These are phyloP conservation scores for Zaprionus camerounensis DNA, from an alignment of 1,140 invertebrate genomes.

Conservation along the genomic window DNA sequence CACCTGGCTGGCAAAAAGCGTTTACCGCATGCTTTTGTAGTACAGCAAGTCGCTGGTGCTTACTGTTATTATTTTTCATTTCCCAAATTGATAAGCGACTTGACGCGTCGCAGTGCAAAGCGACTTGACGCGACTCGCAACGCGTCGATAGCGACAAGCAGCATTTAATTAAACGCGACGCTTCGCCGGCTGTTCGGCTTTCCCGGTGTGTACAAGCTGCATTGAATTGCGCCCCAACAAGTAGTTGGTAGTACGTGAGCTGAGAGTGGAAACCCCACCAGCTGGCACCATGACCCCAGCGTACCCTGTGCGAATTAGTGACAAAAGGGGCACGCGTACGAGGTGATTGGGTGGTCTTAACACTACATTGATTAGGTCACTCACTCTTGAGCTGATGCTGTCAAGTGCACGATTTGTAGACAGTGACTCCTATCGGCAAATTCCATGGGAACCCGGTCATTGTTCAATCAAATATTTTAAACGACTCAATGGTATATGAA, in stretches of 20 bases:
- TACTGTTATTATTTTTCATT: constrained; percentile 21
- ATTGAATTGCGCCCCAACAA: background rate
- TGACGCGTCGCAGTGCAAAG: constrained; percentile 2
- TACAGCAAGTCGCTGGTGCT: constrained; percentile 19
- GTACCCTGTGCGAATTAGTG: background rate
- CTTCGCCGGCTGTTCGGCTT: background rate
- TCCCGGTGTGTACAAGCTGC: background rate
- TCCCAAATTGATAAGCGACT: constrained; percentile 32
- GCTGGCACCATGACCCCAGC: background rate
- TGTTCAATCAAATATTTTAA: background rate
- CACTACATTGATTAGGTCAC: background rate
- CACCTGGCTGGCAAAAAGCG: constrained; percentile 8
- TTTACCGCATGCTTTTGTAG: constrained; percentile 9
- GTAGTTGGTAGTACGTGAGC: background rate
- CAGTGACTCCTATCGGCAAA: background rate
- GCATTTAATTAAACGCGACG: constrained; percentile 24
- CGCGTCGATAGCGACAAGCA: constrained; percentile 23
- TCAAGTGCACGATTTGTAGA: background rate
- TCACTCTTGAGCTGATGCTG: background rate
- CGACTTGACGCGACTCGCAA: background rate
- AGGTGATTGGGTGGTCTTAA: background rate
- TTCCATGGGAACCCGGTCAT: background rate
- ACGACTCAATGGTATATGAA: no score
- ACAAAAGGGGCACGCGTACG: background rate
- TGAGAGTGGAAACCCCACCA: background rate